Evolutionary conservation across 2,113 vertebrate species (phyloP).

Genomic region (Malaclemys terrapin): DNA sequence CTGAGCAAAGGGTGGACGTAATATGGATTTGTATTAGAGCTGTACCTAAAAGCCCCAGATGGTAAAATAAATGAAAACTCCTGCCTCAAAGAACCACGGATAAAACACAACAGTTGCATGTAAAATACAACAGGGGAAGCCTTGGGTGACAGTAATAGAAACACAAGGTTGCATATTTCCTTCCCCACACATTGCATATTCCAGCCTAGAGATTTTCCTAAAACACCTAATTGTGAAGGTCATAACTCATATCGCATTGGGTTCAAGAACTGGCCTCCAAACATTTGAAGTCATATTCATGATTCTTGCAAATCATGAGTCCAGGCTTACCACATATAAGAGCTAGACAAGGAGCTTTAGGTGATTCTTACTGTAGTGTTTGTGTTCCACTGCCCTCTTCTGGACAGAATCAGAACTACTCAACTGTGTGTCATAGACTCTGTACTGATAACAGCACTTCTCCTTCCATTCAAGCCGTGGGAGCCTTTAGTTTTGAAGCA

Average conservation of each 20-base stretch:
- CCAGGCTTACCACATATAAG: neutral
- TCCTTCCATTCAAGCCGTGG: neutral
- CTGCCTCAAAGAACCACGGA: neutral
- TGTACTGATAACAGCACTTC: neutral
- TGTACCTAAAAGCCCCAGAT: neutral
- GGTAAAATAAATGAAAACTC: neutral
- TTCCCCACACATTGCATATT: neutral
- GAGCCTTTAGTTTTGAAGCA: neutral
- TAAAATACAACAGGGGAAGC: neutral
- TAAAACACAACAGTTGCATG: neutral
- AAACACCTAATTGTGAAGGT: neutral
- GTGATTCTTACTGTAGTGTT: neutral
- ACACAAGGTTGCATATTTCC: neutral
- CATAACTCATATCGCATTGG: neutral
- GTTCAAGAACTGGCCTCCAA: neutral
- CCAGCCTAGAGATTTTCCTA: neutral
- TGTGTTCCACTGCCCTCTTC: neutral
- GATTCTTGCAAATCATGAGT: neutral
- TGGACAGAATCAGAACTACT: neutral
- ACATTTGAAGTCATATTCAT: neutral
- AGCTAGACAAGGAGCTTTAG: neutral
- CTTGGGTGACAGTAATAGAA: neutral
- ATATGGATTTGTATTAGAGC: neutral
- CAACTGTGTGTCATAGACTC: neutral
- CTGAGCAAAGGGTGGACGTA: neutral